Evolutionary conservation across 2,888 invertebrate genomes (phyloP).

Genomic region (Ramazzottius varieornatus): DNA sequence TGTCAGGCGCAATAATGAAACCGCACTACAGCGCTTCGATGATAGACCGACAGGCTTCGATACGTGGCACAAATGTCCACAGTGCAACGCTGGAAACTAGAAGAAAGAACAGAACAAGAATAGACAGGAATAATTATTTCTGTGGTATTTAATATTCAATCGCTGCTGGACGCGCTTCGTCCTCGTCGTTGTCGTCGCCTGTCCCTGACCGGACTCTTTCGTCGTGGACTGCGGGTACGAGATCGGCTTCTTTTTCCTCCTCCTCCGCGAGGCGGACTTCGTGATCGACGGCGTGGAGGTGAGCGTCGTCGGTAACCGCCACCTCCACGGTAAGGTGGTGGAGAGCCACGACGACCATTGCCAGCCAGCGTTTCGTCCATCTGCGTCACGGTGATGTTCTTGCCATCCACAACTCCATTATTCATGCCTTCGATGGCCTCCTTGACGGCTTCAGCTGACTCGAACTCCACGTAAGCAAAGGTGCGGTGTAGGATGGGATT

Average conservation of each 20-base stretch:
- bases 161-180: neutral
- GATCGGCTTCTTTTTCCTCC: neutral
- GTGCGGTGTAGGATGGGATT: neutral
- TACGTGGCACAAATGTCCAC: too few relatives aligned
- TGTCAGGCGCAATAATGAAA: too few relatives aligned
- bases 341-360: neutral
- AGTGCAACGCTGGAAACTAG: too few relatives aligned
- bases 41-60: too few relatives aligned
- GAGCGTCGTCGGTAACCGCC: neutral
- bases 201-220: neutral
- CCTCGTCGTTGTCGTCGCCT: neutral
- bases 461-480: conserved; percentile 1
- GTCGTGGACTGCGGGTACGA: neutral
- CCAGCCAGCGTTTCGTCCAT: neutral
- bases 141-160: neutral
- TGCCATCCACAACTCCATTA: neutral
- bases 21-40: too few relatives aligned
- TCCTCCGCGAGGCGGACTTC: neutral
- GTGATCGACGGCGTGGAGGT: neutral
- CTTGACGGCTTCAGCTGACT: neutral
- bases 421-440: neutral
- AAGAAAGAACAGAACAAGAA: too few relatives aligned
- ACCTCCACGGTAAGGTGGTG: neutral
- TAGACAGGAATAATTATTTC: too few relatives aligned
- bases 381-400: neutral